Percentiles rank a stretch among this genome's conserved stretches.
phyloP scores from a whole-genome alignment of 2,888 invertebrate species.

The Cheilosia scutellata region DNA sequence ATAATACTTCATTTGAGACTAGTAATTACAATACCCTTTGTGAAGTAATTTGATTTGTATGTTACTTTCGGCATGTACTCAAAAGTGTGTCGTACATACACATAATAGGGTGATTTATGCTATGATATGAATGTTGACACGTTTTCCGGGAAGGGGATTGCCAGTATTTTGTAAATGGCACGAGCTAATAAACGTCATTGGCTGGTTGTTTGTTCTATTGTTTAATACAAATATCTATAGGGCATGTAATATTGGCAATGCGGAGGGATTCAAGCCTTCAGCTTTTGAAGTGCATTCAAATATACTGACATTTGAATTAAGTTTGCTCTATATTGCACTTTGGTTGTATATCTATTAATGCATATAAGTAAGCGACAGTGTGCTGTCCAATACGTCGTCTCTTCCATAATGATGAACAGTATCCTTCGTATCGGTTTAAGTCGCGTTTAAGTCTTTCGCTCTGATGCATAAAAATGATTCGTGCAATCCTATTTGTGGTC shows the following conservation, averaged over 20 bases:
- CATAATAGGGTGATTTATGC: conserved; percentile 11
- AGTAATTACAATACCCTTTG: conserved; percentile 7
- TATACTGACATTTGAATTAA: not conserved
- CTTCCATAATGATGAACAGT: not conserved
- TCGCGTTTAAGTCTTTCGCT: not conserved
- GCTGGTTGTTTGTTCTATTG: not conserved
- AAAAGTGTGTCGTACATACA: not conserved
- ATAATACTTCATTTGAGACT: conserved; percentile 2
- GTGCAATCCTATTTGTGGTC: not conserved
- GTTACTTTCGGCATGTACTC: not conserved
- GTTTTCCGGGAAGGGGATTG: not conserved
- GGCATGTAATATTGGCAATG: not conserved
- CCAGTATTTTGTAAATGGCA: not conserved
- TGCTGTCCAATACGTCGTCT: too few species aligned
- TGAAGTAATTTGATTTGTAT: conserved; percentile 12
- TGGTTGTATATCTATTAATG: not conserved
- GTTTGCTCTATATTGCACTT: not conserved
- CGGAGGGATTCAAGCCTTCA: not conserved
- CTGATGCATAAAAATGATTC: not conserved
- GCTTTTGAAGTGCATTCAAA: not conserved
- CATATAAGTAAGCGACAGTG: not conserved
- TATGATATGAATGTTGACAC: not conserved
- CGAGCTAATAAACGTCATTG: conserved; percentile 6
- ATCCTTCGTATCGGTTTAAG: not conserved
- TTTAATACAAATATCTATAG: not conserved